Percentiles rank a stretch among this genome's conserved stretches.
phyloP scores from a whole-genome alignment of 1,140 invertebrate species.

The Drosophila sp. region DNA sequence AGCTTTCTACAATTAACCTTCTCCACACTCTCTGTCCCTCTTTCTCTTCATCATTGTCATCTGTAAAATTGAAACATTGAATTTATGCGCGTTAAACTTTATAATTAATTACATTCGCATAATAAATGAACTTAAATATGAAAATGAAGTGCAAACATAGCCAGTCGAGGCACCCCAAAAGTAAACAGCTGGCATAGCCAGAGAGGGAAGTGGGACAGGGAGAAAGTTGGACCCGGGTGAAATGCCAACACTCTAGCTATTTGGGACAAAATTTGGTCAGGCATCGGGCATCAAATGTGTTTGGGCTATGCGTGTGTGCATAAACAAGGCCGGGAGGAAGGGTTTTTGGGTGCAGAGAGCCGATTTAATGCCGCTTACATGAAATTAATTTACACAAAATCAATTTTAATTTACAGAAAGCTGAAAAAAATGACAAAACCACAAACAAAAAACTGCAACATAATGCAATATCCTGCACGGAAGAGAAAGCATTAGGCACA shows the following conservation, averaged over 20 bases:
- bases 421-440: constrained; percentile 22
- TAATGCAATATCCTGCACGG: constrained; percentile 9
- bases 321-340: constrained; percentile 6
- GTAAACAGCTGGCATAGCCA: constrained; percentile 14
- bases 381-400: constrained; percentile 73
- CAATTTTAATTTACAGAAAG: constrained; percentile 64
- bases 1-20: constrained; percentile 3
- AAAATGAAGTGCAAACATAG: constrained; percentile 72
- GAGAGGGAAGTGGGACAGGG: not conserved
- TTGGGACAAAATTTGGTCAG: constrained; percentile 4
- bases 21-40: not conserved
- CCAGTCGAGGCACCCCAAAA: constrained; percentile 12
- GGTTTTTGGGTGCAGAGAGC: not conserved
- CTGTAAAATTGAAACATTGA: constrained; percentile 51
- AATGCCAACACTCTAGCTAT: constrained; percentile 6
- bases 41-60: constrained; percentile 22
- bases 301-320: constrained; percentile 25
- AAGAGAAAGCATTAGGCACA: constrained; percentile 2
- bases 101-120: constrained; percentile 78
- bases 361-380: constrained; percentile 61
- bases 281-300: too few relatives aligned
- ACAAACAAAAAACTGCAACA: constrained; percentile 20
- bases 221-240: not conserved
- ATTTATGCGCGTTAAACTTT: constrained; percentile 66
- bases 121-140: constrained; percentile 80